Conservation (phyloP, 2,113 vertebrate species). For the Tragelaphus scriptus region DNA sequence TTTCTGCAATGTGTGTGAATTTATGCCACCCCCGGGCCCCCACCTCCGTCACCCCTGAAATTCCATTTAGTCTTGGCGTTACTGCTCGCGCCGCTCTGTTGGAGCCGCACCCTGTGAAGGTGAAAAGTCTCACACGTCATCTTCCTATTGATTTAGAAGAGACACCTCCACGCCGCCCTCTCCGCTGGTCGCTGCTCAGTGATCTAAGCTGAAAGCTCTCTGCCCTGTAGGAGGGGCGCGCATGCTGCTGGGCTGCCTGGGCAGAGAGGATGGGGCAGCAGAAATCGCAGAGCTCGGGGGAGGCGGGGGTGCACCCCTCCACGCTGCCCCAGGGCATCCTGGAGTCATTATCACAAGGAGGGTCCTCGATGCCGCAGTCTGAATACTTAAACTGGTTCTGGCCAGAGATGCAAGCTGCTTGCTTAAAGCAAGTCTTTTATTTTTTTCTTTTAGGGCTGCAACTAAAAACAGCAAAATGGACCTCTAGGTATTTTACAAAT, state of each 20-base stretch:
- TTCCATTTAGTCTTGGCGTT: slow-evolving; percentile 44
- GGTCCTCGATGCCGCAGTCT: too few species aligned
- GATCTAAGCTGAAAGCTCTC: not conserved
- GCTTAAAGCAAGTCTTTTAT: not conserved
- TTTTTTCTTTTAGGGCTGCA: not conserved
- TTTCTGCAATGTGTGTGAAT: slow-evolving; percentile 17
- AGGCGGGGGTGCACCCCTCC: rapidly evolving
- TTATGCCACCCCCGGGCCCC: not conserved
- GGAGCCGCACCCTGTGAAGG: not conserved
- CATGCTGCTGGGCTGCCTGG: rapidly evolving
- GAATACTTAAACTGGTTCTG: not conserved
- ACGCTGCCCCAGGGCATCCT: rapidly evolving
- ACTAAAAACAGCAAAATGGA: not conserved
- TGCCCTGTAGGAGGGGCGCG: not conserved
- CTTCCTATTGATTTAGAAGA: not conserved
- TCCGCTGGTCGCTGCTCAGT: not conserved
- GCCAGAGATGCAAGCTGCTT: too few species aligned
- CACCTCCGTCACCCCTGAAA: not conserved
- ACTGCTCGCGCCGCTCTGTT: not conserved
- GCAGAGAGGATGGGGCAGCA: not conserved
- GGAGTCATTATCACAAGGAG: rapidly evolving
- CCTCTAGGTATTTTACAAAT: rapidly evolving
- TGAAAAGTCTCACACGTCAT: not conserved
- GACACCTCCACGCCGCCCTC: rapidly evolving
- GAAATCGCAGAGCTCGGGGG: too few species aligned